These are phyloP conservation scores for Lissonota sp. DNA, from an alignment of 2,888 invertebrate species.

Conservation along the genomic window DNA sequence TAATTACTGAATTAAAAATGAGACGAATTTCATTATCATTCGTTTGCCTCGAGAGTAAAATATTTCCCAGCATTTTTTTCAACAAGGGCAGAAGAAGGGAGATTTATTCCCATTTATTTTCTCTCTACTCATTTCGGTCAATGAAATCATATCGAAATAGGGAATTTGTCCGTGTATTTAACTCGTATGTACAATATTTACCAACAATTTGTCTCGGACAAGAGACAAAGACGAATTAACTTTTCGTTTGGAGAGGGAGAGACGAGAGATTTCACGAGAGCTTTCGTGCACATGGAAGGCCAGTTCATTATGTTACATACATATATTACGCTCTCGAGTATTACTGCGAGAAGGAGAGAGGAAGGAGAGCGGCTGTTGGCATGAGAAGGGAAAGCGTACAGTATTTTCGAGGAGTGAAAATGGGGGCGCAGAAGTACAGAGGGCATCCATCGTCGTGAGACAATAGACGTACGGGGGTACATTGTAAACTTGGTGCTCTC, in stretches of 20 bases:
- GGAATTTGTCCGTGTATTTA: slow-evolving; percentile 20
- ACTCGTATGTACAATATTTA: slow-evolving; percentile 35
- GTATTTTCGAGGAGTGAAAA: slow-evolving; percentile 57
- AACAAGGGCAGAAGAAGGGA: no score
- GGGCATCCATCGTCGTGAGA: slow-evolving; percentile 63
- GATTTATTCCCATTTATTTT: not conserved
- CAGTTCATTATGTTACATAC: slow-evolving; percentile 54
- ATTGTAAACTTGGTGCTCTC: slow-evolving; percentile 64
- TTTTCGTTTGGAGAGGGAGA: slow-evolving; percentile 7
- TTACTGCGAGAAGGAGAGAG: slow-evolving; percentile 5
- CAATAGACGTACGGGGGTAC: slow-evolving; percentile 65
- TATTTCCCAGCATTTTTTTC: no score
- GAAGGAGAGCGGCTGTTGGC: slow-evolving; percentile 18
- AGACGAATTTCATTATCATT: no score
- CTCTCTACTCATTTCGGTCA: not conserved
- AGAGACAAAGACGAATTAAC: slow-evolving; percentile 36
- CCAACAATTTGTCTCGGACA: slow-evolving; percentile 25
- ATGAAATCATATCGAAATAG: not conserved
- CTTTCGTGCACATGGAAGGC: slow-evolving; percentile 12
- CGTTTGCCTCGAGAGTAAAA: no score
- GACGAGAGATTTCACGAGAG: slow-evolving; percentile 30
- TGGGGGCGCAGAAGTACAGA: slow-evolving; percentile 24
- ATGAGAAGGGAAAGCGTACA: slow-evolving; percentile 7
- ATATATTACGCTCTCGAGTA: slow-evolving; percentile 34
- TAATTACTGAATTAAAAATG: no score